A percentile compares a stretch with the other conserved stretches of the same genome.
Evolutionary conservation across 2,113 vertebrate genomes (phyloP).

Genomic region (Butorides virescens): DNA sequence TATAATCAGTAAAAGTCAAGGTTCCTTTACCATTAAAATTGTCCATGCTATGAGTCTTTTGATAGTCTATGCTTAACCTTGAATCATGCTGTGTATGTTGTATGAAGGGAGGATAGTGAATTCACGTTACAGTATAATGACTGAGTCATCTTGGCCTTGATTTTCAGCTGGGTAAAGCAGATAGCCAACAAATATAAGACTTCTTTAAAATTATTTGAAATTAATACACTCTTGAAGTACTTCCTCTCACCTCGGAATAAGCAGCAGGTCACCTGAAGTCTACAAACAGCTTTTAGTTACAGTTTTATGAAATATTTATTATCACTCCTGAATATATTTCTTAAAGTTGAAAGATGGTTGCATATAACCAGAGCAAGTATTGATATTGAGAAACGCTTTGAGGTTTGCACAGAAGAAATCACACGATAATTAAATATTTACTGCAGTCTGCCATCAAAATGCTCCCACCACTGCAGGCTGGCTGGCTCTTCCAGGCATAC

Average conservation of each 20-base stretch:
- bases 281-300: conserved; percentile 14
- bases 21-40: conserved; percentile 72
- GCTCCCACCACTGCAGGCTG: neutral
- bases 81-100: conserved; percentile 41
- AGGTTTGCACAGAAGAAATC: conserved; percentile 35
- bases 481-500: neutral
- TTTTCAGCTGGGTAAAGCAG: conserved; percentile 41
- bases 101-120: conserved; percentile 19
- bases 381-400: conserved; percentile 44
- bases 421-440: conserved; percentile 42
- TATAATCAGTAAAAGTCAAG: conserved; percentile 72
- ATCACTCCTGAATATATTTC: conserved; percentile 30
- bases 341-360: conserved; percentile 48
- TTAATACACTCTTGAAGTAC: conserved; percentile 45
- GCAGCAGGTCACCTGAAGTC: conserved; percentile 12
- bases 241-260: conserved; percentile 15
- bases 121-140: neutral
- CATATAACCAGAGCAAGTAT: conserved; percentile 30
- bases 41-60: conserved; percentile 55
- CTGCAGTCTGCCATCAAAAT: neutral
- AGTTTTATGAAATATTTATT: conserved; percentile 64
- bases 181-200: conserved; percentile 1
- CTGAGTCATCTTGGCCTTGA: conserved; percentile 38
- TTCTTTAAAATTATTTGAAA: conserved; percentile 58
- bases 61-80: conserved; percentile 71